These are phyloP conservation scores for Myzus persicae DNA, from an alignment of 1,140 invertebrate genomes.

Conservation along the genomic window DNA sequence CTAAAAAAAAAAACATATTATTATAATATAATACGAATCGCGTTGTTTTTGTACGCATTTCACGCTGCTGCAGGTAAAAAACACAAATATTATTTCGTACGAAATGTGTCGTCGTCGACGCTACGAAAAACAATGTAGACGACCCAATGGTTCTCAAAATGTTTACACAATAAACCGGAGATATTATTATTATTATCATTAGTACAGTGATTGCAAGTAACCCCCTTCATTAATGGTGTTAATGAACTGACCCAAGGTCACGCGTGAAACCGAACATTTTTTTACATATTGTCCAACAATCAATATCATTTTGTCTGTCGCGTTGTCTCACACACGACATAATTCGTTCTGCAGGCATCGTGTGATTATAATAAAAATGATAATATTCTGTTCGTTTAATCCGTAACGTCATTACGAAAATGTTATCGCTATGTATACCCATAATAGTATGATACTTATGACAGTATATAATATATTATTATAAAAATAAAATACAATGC, in stretches of 20 bases:
- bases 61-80: not conserved
- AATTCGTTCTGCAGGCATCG: not conserved
- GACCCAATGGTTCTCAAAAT: constrained; percentile 31
- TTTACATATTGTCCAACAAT: not conserved
- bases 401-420: not conserved
- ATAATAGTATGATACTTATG: too few species aligned
- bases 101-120: constrained; percentile 19
- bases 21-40: too few species aligned
- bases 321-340: not conserved
- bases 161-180: not conserved
- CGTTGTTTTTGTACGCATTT: not conserved
- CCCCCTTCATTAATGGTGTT: constrained; percentile 30
- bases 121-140: constrained; percentile 21
- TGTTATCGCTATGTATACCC: not conserved
- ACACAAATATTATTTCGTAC: not conserved
- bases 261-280: not conserved
- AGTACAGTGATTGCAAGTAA: constrained; percentile 16
- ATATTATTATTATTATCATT: not conserved
- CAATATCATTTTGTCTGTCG: not conserved
- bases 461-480: too few species aligned
- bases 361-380: not conserved
- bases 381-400: not conserved
- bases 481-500: too few species aligned
- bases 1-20: not conserved
- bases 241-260: constrained; percentile 35